A percentile compares a stretch with the other conserved stretches of the same genome.
Evolutionary conservation across 2,113 vertebrate genomes (phyloP).

Genomic region (Camelus bactrianus): DNA sequence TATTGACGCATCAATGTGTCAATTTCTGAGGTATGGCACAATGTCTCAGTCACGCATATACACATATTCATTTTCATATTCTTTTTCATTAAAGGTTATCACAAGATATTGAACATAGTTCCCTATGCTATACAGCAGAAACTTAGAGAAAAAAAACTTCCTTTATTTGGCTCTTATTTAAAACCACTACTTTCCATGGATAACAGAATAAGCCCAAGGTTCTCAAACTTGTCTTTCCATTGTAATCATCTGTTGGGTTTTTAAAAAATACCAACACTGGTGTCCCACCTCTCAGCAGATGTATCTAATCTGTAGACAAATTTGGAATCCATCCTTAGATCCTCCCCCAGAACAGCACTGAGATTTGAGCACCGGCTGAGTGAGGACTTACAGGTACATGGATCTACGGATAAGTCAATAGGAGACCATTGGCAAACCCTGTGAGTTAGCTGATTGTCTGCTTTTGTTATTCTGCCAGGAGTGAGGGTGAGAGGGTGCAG

Average conservation of each 20-base stretch:
- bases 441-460: background rate
- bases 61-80: too few species aligned
- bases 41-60: too few species aligned
- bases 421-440: background rate
- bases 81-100: too few species aligned
- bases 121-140: too few species aligned
- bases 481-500: too few species aligned
- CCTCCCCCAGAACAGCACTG: background rate
- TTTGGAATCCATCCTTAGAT: background rate
- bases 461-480: background rate
- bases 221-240: background rate
- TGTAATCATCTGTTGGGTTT: background rate
- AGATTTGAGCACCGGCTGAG: background rate
- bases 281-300: background rate
- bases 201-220: background rate
- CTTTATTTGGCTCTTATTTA: background rate
- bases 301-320: background rate
- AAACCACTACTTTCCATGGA: background rate
- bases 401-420: background rate
- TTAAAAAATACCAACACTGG: background rate
- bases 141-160: background rate
- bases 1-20: too few species aligned
- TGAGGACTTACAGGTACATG: background rate
- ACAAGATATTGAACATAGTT: too few species aligned
- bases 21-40: too few species aligned